Conservation (phyloP, 2,888 invertebrate genomes). For the Drosophila parthenogenetica region DNA sequence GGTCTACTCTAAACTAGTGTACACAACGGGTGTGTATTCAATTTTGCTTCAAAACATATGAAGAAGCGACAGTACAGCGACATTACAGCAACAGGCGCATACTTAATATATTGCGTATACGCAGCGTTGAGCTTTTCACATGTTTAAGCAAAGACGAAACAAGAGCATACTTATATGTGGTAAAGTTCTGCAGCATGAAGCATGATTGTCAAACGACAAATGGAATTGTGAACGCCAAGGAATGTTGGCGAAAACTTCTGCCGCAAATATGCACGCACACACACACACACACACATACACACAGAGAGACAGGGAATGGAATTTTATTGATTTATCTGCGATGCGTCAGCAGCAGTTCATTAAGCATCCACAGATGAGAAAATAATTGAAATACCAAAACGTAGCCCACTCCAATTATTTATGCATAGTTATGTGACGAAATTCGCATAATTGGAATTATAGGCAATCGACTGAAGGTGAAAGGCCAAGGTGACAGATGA, state of each 20-base stretch:
- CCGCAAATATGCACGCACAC: slow-evolving; percentile 56
- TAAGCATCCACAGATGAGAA: slow-evolving; percentile 48
- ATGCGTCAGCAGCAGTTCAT: slow-evolving; percentile 51
- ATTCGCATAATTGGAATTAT: slow-evolving; percentile 22
- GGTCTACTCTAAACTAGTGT: slow-evolving; percentile 16
- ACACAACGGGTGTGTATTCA: slow-evolving; percentile 26
- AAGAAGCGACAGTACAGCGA: slow-evolving; percentile 2
- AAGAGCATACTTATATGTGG: slow-evolving; percentile 65
- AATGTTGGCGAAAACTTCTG: slow-evolving; percentile 10
- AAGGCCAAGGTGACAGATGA: slow-evolving; percentile 29
- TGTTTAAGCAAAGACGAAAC: neutral
- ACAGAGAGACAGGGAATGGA: slow-evolving; percentile 47
- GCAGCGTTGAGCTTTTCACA: neutral
- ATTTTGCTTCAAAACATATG: neutral
- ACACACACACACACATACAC: slow-evolving; percentile 61
- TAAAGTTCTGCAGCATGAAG: slow-evolving; percentile 32
- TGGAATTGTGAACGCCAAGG: slow-evolving; percentile 2
- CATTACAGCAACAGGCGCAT: slow-evolving; percentile 42
- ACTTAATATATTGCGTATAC: slow-evolving; percentile 32
- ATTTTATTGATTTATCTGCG: slow-evolving; percentile 72
- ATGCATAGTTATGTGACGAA: slow-evolving; percentile 27
- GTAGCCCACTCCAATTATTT: slow-evolving; percentile 19
- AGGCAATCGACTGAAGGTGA: slow-evolving; percentile 24
- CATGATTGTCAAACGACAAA: neutral
- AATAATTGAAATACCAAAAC: slow-evolving; percentile 66